Evolutionary conservation across 2,113 vertebrate genomes (phyloP), one percentile per base, ranked within the genome.

Genomic region (Platycercus adscitus): DNA sequence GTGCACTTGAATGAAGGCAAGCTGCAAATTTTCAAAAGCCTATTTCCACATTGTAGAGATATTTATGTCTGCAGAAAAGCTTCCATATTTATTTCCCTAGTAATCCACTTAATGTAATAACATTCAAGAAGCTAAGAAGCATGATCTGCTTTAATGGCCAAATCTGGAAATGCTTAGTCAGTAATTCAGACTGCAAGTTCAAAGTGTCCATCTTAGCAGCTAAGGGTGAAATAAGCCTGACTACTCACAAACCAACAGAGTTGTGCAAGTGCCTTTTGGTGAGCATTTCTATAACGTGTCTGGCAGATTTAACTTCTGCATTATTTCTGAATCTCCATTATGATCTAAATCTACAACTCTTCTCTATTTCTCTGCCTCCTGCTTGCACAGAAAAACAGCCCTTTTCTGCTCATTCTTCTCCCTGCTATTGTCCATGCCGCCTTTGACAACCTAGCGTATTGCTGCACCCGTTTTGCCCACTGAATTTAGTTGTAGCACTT

Each of bases 101-200:
- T 92, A 97, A 96, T 95, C 97, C 77, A 93, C 77, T 96, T 94
- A 98, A 95, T 73, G 78, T 96, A 97, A 97, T 89, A 97, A 53
- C 91, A 94, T 97, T 97, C 10, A 35, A 96, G 82, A 96, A 97
- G 93, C 94, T 97, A 93, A 97, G 97, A 96, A 96, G 93, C 50
- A 95, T 97, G 96, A 98, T 96, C 93, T 97, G 61, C 94, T 97
- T 97, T 97, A 97, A 96, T 53, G 85, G 88, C 96, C 69, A 96
- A 95, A 97, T 97, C 89, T 98, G 93, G 94, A 97, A 97, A 86
- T 86, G 71, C 80, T 96, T 96, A 97, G 88, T 95, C 96, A 93
- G 95, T 94, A 94, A 91, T 89, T 87, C 72, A 91, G 87, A 81
- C 53, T 81, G 31, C 33, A 93, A 81, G 53, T 97, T 96, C 93